These are phyloP conservation scores for Drosophila sturtevanti DNA, from an alignment of 1,140 invertebrate genomes.

Conservation along the genomic window DNA sequence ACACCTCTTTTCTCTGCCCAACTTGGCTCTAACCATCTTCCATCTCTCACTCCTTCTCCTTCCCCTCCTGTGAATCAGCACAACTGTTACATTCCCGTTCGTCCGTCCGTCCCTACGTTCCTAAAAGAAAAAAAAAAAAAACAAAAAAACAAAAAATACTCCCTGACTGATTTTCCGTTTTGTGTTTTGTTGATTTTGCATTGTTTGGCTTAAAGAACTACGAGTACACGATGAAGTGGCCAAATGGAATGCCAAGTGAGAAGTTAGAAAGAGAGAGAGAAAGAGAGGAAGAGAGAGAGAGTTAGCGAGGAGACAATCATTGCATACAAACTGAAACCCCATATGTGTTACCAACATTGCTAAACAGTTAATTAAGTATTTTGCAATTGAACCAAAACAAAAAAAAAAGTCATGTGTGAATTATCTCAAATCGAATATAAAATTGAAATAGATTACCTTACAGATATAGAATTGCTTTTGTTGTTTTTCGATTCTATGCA, in stretches of 20 bases:
- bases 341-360: too few relatives aligned
- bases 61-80: conserved; percentile 55
- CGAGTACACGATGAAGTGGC: not conserved
- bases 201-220: conserved; percentile 26
- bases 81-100: conserved; percentile 38
- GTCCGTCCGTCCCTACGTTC: not conserved
- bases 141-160: conserved; percentile 42
- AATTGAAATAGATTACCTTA: too few relatives aligned
- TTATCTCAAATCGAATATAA: too few relatives aligned
- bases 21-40: not conserved
- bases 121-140: not conserved
- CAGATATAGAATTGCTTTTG: too few relatives aligned
- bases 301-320: too few relatives aligned
- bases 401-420: too few relatives aligned
- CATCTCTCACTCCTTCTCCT: not conserved
- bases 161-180: conserved; percentile 59
- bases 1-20: conserved; percentile 50
- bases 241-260: not conserved
- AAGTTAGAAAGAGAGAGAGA: not conserved
- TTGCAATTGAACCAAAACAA: too few relatives aligned
- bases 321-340: not conserved
- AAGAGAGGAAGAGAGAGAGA: too few relatives aligned
- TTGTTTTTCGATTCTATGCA: too few relatives aligned
- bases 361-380: too few relatives aligned
- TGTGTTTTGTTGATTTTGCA: conserved; percentile 68